Percentiles rank a stretch among this genome's conserved stretches.
Conservation (phyloP, 2,113 vertebrate genomes). For the Etheostoma spectabile region DNA sequence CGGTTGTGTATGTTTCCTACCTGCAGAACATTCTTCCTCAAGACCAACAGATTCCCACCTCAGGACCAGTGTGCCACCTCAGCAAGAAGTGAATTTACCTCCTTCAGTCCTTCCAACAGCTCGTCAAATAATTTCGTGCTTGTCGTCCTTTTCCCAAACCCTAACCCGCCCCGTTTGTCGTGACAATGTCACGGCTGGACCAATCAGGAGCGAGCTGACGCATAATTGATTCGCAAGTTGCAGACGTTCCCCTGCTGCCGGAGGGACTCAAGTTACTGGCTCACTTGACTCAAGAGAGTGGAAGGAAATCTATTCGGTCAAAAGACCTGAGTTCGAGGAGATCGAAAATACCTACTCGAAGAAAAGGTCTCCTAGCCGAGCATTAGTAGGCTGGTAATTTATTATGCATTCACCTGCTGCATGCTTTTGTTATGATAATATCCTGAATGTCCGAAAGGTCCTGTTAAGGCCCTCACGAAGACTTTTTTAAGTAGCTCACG, state of each 20-base stretch:
- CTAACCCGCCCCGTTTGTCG: conserved; percentile 33
- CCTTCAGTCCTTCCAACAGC: conserved; percentile 32
- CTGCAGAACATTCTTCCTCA: conserved; percentile 71
- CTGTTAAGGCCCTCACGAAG: no score
- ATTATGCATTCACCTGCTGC: no score
- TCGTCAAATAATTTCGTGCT: conserved; percentile 24
- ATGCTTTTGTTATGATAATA: no score
- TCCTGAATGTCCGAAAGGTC: no score
- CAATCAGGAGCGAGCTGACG: conserved; percentile 65
- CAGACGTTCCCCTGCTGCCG: conserved; percentile 6
- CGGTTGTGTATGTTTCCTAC: conserved; percentile 48
- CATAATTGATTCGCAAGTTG: conserved; percentile 63
- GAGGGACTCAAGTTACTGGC: background rate
- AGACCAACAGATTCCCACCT: conserved; percentile 28
- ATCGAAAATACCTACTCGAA: no score
- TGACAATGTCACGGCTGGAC: conserved; percentile 13
- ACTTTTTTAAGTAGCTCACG: no score
- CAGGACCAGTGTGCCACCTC: conserved; percentile 29
- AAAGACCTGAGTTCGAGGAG: background rate
- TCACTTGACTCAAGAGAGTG: background rate
- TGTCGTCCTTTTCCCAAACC: conserved; percentile 1
- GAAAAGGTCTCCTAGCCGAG: no score
- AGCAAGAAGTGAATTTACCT: conserved; percentile 8
- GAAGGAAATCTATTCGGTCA: background rate
- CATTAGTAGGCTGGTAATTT: no score